These are phyloP conservation scores for Phyllotreta cruciferae DNA, from an alignment of 2,888 invertebrate species.

Conservation along the genomic window DNA sequence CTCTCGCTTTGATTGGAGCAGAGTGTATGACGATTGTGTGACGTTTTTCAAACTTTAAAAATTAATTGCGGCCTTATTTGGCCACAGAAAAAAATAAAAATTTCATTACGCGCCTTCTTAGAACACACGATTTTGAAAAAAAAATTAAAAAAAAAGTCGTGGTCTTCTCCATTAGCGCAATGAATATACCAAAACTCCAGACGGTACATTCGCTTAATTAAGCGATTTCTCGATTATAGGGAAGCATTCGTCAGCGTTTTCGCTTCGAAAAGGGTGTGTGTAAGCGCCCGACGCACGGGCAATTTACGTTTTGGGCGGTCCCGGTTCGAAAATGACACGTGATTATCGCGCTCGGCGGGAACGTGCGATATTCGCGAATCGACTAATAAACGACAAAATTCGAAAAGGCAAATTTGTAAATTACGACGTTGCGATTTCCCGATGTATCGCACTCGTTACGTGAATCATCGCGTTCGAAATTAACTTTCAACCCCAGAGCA, in stretches of 20 bases:
- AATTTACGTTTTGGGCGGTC: slow-evolving; percentile 49
- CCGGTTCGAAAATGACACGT: slow-evolving; percentile 51
- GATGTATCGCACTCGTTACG: too few species aligned
- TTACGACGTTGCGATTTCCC: too few species aligned
- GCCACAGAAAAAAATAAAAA: too few species aligned
- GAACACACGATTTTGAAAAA: too few species aligned
- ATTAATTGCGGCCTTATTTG: too few species aligned
- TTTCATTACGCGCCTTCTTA: too few species aligned
- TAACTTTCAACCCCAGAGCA: too few species aligned
- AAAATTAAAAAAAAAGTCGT: too few species aligned
- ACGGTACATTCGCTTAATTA: neutral
- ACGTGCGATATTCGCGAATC: slow-evolving; percentile 45
- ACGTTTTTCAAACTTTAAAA: too few species aligned
- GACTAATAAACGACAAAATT: slow-evolving; percentile 45
- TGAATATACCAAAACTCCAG: neutral
- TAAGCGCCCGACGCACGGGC: slow-evolving; percentile 30
- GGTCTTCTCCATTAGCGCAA: neutral
- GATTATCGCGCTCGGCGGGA: slow-evolving; percentile 54
- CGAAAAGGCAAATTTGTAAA: slow-evolving; percentile 9
- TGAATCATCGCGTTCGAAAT: too few species aligned
- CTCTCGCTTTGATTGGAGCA: too few species aligned
- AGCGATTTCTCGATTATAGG: slow-evolving; percentile 18
- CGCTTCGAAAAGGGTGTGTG: slow-evolving; percentile 21
- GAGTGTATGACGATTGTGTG: too few species aligned
- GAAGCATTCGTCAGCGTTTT: slow-evolving; percentile 31